These are phyloP conservation scores for Luidia sarsii DNA, from an alignment of 53 echinoderm and acorn worm genomes.

Conservation along the genomic window DNA sequence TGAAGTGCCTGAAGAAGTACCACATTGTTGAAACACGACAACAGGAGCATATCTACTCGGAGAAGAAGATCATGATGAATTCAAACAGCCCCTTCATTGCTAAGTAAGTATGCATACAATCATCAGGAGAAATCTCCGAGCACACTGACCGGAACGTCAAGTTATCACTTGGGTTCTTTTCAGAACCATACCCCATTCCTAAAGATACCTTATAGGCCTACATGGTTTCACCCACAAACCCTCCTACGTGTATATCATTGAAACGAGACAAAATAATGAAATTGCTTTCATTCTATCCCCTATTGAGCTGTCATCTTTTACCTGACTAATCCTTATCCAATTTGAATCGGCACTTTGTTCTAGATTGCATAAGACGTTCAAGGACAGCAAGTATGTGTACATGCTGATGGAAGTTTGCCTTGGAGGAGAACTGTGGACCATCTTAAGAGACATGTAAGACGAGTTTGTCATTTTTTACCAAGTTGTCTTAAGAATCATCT, in stretches of 20 bases:
- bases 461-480: background rate
- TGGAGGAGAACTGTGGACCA: constrained; percentile 98
- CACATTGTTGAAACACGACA: constrained; percentile 96
- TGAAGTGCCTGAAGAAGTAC: constrained; percentile 97
- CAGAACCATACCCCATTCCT: too few species aligned
- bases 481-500: background rate
- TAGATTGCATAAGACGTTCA: constrained; percentile 90
- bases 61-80: constrained; percentile 97
- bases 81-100: constrained; percentile 93
- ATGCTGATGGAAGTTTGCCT: constrained; percentile 98
- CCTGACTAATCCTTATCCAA: too few species aligned
- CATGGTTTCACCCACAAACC: too few species aligned
- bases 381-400: constrained; percentile 94
- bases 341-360: too few species aligned
- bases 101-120: constrained; percentile 97
- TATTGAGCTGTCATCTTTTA: too few species aligned
- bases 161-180: too few species aligned
- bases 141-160: too few species aligned
- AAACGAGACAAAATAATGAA: too few species aligned
- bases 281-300: too few species aligned
- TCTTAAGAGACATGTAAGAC: constrained; percentile 92
- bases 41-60: constrained; percentile 96
- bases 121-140: too few species aligned
- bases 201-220: too few species aligned
- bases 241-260: too few species aligned